Conservation (phyloP, 1,140 invertebrate genomes). For the Papilio helenus region DNA sequence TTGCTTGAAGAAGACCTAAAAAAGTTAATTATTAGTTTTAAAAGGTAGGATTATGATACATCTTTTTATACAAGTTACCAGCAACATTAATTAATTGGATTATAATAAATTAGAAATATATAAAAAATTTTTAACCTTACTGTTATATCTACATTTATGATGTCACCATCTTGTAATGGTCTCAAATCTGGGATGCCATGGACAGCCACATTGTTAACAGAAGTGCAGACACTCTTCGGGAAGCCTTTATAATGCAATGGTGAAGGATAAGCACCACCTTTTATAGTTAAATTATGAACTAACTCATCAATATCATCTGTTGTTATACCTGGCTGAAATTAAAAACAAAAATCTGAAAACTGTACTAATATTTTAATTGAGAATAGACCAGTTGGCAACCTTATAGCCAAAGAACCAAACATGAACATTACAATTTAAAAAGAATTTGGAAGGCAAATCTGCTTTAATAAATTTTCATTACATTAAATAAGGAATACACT, state of each 20-base stretch:
- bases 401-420: no score
- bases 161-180: constrained; percentile 92
- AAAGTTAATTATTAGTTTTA: constrained; percentile 32
- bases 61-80: background rate
- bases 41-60: no score
- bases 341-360: background rate
- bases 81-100: background rate
- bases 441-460: no score
- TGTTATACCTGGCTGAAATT: constrained; percentile 90
- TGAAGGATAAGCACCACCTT: constrained; percentile 93
- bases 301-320: constrained; percentile 94
- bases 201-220: constrained; percentile 96
- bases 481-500: no score
- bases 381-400: no score
- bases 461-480: no score
- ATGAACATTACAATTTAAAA: no score
- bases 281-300: constrained; percentile 88
- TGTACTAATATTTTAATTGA: no score
- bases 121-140: constrained; percentile 83
- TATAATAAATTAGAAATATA: constrained; percentile 1
- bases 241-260: constrained; percentile 93
- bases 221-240: constrained; percentile 97
- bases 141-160: constrained; percentile 96
- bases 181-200: constrained; percentile 97
- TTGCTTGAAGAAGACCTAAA: constrained; percentile 92